These are phyloP conservation scores for Clarias gariepinus DNA, from an alignment of 2,113 vertebrate genomes.

Conservation along the genomic window DNA sequence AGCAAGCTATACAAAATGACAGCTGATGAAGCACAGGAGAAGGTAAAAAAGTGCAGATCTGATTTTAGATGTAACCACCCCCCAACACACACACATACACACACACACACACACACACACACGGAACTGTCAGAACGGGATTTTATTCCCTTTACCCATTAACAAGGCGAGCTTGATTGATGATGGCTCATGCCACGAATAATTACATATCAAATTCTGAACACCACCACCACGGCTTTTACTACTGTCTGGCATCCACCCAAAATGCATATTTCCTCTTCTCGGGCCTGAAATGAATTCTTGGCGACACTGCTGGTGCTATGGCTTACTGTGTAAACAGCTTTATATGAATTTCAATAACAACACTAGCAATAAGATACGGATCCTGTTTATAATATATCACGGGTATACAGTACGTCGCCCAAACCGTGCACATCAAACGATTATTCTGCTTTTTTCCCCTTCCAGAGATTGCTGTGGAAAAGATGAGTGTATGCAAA, in stretches of 20 bases:
- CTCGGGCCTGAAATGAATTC: neutral
- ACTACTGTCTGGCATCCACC: slow-evolving; percentile 8
- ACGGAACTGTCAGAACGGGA: neutral
- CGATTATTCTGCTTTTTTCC: slow-evolving; percentile 3
- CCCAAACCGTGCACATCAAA: neutral
- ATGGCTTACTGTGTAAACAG: neutral
- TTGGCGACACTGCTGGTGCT: neutral
- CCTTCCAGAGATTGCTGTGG: slow-evolving; percentile 17
- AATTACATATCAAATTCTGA: neutral
- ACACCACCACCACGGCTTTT: neutral
- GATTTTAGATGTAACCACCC: too few species aligned
- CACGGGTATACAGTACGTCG: neutral
- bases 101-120: too few species aligned
- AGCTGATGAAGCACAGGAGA: neutral
- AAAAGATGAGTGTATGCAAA: slow-evolving; percentile 24
- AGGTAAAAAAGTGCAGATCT: neutral
- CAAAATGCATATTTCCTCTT: neutral
- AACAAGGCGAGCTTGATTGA: neutral
- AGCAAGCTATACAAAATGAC: neutral
- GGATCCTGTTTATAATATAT: neutral
- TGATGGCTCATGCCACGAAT: neutral
- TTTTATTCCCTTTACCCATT: neutral
- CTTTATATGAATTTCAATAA: neutral
- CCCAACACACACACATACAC: too few species aligned
- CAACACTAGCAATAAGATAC: neutral